Evolutionary conservation across 2,113 vertebrate genomes (phyloP).

Genomic region (Poeciliopsis turrubarensis): DNA sequence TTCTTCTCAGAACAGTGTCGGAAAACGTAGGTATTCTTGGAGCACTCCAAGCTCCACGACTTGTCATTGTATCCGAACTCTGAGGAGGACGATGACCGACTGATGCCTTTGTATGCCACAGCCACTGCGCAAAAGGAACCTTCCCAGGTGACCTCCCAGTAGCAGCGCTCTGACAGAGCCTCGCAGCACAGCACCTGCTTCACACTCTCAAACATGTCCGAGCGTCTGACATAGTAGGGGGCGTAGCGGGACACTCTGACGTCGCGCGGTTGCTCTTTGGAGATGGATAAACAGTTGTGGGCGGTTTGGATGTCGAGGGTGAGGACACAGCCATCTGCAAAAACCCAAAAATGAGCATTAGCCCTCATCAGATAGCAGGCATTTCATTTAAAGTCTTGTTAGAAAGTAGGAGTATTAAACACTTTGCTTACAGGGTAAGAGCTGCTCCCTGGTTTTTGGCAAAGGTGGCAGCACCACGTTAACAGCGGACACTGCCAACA

Average conservation of each 20-base stretch:
- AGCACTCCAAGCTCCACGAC: slow-evolving; percentile 37
- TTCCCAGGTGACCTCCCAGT: slow-evolving; percentile 27
- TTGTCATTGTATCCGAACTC: slow-evolving; percentile 18
- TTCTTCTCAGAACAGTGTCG: fast-evolving
- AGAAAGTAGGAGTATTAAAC: background rate
- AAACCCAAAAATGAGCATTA: background rate
- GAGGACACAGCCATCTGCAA: slow-evolving; percentile 6
- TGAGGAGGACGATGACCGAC: fast-evolving
- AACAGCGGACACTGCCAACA: slow-evolving; percentile 12
- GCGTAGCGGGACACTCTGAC: too few relatives aligned
- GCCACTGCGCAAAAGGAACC: background rate
- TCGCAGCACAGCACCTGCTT: slow-evolving; percentile 33
- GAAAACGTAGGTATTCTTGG: fast-evolving
- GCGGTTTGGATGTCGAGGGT: slow-evolving; percentile 1
- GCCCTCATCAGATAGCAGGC: too few relatives aligned
- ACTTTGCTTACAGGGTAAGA: background rate
- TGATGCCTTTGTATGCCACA: slow-evolving; percentile 20
- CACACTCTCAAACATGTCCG: background rate
- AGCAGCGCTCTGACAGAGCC: slow-evolving; percentile 19
- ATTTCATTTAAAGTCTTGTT: too few relatives aligned
- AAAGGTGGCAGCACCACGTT: slow-evolving; percentile 12
- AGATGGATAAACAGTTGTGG: background rate
- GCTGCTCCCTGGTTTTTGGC: slow-evolving; percentile 33
- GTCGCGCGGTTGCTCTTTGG: background rate
- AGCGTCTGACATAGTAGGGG: background rate